Base-by-base conservation (phyloP, 2,113 vertebrate species). In the Jacana jacana region DNA sequence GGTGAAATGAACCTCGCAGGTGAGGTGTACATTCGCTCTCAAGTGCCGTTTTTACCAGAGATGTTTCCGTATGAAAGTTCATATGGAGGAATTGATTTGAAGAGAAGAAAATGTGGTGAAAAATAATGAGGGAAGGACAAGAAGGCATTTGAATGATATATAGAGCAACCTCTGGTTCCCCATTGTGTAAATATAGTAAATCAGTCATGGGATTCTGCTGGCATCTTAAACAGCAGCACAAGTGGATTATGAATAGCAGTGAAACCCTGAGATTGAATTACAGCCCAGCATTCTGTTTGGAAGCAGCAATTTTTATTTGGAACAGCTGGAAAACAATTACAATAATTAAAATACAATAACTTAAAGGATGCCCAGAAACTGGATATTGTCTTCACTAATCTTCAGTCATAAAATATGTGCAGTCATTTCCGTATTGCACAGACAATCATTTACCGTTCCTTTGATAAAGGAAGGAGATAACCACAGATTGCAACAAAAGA, bases 241-340 rank as follows among this genome's bases (percentile, higher is more conserved):
- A 81, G 37, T 19, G 90, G 40, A 86, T 88, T 86, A 55, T 30
- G 35, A 95, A 82, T 23, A 93, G 37, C 60, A 90, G 10, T 17
- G 79, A 95, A 96, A 79, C 65, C 78, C 71, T 88, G 89, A 95
- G 35, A 60, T 63, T 91, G 52, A 97, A 96, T 97, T 95, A 77
- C 13, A 84, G 61, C 68, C 89, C 39, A 23, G 7, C 77, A 12
- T 76, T 77, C 55, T 71, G 64, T 84, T 87, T 61, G 70, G 10
- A 92, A 40, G 49, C 66, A 89, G 66, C 52, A 48, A 33, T 69
- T 92, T 88, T 85, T 89, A 89, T 91, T 88, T 89, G 77, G 31
- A 96, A 61, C 80, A 94, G 81, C 72, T 96, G 92, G 88, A 95
- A 96, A 92, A 92, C 91, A 94, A 92, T 95, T 94, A 46, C 25